These are phyloP conservation scores for Percopsis omiscomaycus DNA, from an alignment of 2,797 vertebrate genomes.

Conservation along the genomic window DNA sequence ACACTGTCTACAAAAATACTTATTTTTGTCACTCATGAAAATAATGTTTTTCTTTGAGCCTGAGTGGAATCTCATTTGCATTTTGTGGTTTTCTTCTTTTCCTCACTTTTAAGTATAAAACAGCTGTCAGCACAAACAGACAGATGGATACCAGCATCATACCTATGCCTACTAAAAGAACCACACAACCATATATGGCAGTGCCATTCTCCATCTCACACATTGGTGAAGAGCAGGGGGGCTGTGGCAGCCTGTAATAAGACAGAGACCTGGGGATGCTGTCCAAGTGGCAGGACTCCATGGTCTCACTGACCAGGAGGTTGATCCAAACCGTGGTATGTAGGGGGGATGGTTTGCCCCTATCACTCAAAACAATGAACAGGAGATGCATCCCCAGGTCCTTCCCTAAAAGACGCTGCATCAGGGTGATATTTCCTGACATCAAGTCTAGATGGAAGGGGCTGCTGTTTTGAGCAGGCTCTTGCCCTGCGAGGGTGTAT, in stretches of 20 bases:
- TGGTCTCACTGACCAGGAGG: constrained; percentile 76
- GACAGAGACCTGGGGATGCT: constrained; percentile 55
- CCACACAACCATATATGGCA: constrained; percentile 38
- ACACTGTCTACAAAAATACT: constrained; percentile 36
- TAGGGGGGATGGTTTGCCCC: constrained; percentile 76
- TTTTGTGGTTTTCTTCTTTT: constrained; percentile 22
- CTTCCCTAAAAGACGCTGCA: constrained; percentile 53
- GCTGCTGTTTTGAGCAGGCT: constrained; percentile 45
- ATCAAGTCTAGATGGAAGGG: constrained; percentile 74
- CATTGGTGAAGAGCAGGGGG: constrained; percentile 36
- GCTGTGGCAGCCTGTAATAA: constrained; percentile 30
- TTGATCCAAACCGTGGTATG: constrained; percentile 80
- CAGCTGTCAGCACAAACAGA: constrained; percentile 55
- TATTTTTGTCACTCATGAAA: constrained; percentile 60
- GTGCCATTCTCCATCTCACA: constrained; percentile 42
- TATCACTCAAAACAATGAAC: constrained; percentile 76
- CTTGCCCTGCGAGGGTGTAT: constrained; percentile 63
- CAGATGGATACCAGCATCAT: constrained; percentile 64
- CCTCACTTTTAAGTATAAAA: constrained; percentile 63
- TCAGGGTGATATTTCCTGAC: constrained; percentile 77
- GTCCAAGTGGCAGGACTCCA: constrained; percentile 68
- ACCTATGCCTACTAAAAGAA: constrained; percentile 58
- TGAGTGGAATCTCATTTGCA: constrained; percentile 67
- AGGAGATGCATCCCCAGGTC: constrained; percentile 79
- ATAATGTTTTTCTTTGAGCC: constrained; percentile 61